Base-by-base conservation (phyloP, 2,888 invertebrate species). In the Notodonta dromedarius region DNA sequence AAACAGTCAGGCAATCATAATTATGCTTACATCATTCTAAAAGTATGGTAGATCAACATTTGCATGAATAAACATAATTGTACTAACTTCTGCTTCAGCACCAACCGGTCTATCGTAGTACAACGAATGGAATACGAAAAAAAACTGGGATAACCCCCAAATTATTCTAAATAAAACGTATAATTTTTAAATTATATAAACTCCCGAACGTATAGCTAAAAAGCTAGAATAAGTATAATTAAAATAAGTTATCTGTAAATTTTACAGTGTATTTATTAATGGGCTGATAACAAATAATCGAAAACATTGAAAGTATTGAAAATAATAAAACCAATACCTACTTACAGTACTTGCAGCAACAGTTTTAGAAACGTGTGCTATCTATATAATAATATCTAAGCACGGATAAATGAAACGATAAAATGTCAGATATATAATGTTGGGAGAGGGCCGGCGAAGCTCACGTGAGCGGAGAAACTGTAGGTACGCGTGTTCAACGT, bases 381-480 rank as follows among this genome's bases (percentile, higher is more conserved):
- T 85, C 84, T 77, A 53, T 65, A 51, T 62, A 65, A 61, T 70
- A 70, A 74, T 77, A 78, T 76, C 69, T 71, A 63, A 64, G 56
- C 62, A 67, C 69, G 63, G 78, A 83, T 82, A 83, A 75, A 61
- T 61, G 62, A 64, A 42, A 52, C 69, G 70, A 77, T 70, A 78
- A 71, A 60, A 61, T 44, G 57, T 56, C 61, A 69, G 72, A 75
- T 65, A 63, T 40, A 58, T 60, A 46, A 61, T 56, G 65, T 67
- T 60, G 62, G 62, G 61, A 68, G 60, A 63, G 74, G 60, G 54
- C 67, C 70, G 67, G 65, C 60, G 58, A 62, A 62, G 65, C 79
- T 87, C 87, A 87, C 85, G 85, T 86, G 86, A 85, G 76, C 66
- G 61, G 60, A 69, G 77, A 73, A 74, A 78, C 71, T 65, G 69